These are phyloP conservation scores for Lepus europaeus DNA, from an alignment of 2,113 vertebrate species.

Conservation along the genomic window DNA sequence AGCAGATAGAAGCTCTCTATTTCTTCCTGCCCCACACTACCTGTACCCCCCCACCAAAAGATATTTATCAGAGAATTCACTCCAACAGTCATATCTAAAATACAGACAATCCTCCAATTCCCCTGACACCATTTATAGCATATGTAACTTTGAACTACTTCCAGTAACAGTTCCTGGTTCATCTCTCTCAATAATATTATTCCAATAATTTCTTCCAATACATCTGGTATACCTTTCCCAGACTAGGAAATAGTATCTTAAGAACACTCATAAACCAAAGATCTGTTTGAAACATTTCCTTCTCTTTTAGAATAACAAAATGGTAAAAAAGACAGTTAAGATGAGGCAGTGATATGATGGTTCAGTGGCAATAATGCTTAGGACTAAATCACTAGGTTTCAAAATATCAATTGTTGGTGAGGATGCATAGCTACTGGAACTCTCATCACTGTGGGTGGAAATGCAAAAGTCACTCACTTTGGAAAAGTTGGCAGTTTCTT, in stretches of 20 bases:
- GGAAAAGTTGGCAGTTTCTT: constrained; percentile 36
- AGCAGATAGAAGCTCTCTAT: too few species aligned
- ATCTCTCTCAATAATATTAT: constrained; percentile 24
- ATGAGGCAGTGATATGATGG: background rate
- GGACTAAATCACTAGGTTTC: background rate
- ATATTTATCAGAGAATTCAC: background rate
- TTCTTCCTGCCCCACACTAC: too few species aligned
- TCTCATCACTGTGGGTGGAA: background rate
- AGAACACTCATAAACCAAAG: constrained; percentile 20
- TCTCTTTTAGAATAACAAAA: constrained; percentile 54
- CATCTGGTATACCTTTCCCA: constrained; percentile 37
- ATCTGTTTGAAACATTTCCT: constrained; percentile 29
- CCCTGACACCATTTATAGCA: constrained; percentile 31
- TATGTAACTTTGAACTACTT: background rate
- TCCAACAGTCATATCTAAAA: background rate
- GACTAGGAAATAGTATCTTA: constrained; percentile 12
- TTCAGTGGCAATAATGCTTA: constrained; percentile 17
- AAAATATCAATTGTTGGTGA: background rate
- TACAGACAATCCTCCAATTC: background rate
- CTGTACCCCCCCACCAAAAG: too few species aligned
- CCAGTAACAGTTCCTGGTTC: background rate
- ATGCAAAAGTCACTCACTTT: background rate
- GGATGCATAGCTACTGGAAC: background rate
- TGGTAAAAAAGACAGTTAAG: constrained; percentile 5
- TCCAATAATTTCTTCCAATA: constrained; percentile 52